A percentile compares a stretch with the other conserved stretches of the same genome.
phyloP scores from a whole-genome alignment of 2,113 vertebrate genomes.

The Microtus richardsoni region DNA sequence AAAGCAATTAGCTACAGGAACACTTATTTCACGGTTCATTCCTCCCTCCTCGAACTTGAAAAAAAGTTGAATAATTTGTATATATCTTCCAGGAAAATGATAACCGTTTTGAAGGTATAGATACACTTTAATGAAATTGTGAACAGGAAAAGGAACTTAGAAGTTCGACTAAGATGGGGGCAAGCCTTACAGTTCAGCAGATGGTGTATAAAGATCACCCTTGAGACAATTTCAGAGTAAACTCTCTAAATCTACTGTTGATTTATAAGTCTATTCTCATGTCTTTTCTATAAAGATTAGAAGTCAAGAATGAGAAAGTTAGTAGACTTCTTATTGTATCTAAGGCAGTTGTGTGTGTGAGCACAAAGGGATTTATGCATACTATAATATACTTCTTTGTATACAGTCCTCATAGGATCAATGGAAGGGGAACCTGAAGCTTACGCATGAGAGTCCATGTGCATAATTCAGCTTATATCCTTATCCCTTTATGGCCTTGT shows the following conservation, averaged over 20 bases:
- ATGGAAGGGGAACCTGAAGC: neutral
- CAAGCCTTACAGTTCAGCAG: slow-evolving; percentile 24
- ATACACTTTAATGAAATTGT: slow-evolving; percentile 30
- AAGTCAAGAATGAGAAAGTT: neutral
- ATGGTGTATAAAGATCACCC: slow-evolving; percentile 14
- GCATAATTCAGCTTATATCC: neutral
- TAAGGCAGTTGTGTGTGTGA: neutral
- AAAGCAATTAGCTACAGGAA: slow-evolving; percentile 35
- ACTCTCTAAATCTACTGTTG: slow-evolving; percentile 52
- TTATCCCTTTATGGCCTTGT: neutral
- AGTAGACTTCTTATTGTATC: neutral
- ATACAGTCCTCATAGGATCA: neutral
- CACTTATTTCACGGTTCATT: slow-evolving; percentile 36
- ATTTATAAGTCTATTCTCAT: slow-evolving; percentile 3
- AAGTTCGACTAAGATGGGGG: slow-evolving; percentile 50
- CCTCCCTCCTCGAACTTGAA: neutral
- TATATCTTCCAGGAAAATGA: slow-evolving; percentile 23
- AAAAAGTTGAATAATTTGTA: slow-evolving; percentile 9
- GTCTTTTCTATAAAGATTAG: neutral
- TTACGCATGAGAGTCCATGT: neutral
- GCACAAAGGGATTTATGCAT: neutral
- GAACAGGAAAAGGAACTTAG: neutral
- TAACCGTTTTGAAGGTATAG: slow-evolving; percentile 4
- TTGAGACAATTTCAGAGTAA: slow-evolving; percentile 9
- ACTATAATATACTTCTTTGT: neutral